Percentiles rank a stretch among this genome's conserved stretches.
Evolutionary conservation across 2,888 invertebrate genomes (phyloP).

Genomic region (Anorthoa munda): DNA sequence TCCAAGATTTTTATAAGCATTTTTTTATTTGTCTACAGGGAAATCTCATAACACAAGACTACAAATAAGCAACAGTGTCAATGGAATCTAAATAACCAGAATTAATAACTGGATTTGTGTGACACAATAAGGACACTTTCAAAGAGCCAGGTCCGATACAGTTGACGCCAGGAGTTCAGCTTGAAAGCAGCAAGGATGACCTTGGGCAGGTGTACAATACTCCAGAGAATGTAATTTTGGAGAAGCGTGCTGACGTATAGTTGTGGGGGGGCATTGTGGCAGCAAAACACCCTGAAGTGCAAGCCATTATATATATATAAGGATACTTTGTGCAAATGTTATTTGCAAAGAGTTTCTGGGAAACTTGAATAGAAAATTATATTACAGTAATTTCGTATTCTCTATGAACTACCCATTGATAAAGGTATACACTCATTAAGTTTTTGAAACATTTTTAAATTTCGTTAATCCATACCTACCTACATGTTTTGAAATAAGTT

Average conservation of each 20-base stretch:
- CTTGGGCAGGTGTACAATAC: slow-evolving; percentile 97
- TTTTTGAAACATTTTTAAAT: slow-evolving; percentile 46
- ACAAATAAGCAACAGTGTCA: slow-evolving; percentile 93
- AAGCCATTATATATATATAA: slow-evolving; percentile 95
- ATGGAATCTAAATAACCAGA: slow-evolving; percentile 94
- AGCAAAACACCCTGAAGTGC: slow-evolving; percentile 92
- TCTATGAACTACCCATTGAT: neutral
- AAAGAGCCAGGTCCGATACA: slow-evolving; percentile 95
- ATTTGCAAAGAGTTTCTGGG: slow-evolving; percentile 82
- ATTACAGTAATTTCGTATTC: neutral
- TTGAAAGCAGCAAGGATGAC: slow-evolving; percentile 93
- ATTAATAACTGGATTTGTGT: slow-evolving; percentile 97
- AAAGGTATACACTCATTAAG: slow-evolving; percentile 31
- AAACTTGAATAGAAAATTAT: slow-evolving; percentile 73
- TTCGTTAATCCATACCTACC: neutral
- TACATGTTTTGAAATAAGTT: slow-evolving; percentile 18
- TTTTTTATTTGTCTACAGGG: slow-evolving; percentile 75
- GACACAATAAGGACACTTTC: slow-evolving; percentile 94
- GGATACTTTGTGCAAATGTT: slow-evolving; percentile 93
- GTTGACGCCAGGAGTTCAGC: slow-evolving; percentile 97
- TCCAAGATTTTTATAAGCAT: too few species aligned
- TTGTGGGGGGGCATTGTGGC: slow-evolving; percentile 97
- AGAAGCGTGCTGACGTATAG: slow-evolving; percentile 97
- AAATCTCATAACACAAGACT: slow-evolving; percentile 91
- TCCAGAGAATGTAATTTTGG: slow-evolving; percentile 95